Percentiles rank a stretch among this genome's conserved stretches.
These are phyloP conservation scores for Sturmia bella DNA, from an alignment of 2,888 invertebrate genomes.

Conservation along the genomic window DNA sequence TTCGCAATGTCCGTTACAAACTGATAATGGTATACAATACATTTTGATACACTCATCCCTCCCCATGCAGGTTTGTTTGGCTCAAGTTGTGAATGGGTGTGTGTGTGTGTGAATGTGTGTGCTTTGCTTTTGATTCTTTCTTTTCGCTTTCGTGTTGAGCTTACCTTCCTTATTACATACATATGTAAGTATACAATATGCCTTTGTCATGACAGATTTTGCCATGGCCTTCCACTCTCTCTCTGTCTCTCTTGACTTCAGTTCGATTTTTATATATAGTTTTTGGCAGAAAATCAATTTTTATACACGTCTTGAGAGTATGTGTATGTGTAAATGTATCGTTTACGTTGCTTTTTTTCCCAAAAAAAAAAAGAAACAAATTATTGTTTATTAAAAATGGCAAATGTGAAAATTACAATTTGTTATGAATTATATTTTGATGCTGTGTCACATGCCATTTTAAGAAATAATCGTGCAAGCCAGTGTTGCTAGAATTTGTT, in stretches of 20 bases:
- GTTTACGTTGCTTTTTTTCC: conserved; percentile 29
- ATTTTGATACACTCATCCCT: conserved; percentile 23
- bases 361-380: conserved; percentile 45
- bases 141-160: neutral
- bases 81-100: neutral
- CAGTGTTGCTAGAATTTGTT: no score
- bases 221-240: conserved; percentile 59
- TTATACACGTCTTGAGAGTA: neutral
- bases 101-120: neutral
- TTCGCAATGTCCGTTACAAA: conserved; percentile 41
- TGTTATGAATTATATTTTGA: conserved; percentile 40
- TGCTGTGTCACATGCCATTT: conserved; percentile 25
- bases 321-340: neutral
- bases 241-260: conserved; percentile 52
- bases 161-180: conserved; percentile 39
- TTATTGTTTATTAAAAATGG: conserved; percentile 54
- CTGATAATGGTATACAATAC: conserved; percentile 52
- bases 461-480: neutral
- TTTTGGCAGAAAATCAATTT: conserved; percentile 70
- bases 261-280: conserved; percentile 37
- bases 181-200: no score
- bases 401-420: conserved; percentile 53
- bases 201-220: conserved; percentile 49
- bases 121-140: neutral
- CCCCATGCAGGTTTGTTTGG: neutral